phyloP scores from a whole-genome alignment of 2,888 invertebrate species.

The Drosophila anomelani region DNA sequence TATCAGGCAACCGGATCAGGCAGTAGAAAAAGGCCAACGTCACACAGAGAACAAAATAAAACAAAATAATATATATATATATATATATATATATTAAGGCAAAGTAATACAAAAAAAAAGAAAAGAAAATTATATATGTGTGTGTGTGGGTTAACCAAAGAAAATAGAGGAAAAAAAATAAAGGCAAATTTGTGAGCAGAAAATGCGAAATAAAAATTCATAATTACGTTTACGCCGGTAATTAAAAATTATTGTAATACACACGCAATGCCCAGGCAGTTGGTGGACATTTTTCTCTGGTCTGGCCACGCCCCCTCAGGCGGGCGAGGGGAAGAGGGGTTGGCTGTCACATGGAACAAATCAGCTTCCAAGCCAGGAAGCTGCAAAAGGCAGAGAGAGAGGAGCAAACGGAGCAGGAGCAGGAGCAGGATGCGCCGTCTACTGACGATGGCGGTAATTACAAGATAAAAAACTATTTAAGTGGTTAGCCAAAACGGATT shows the following conservation, averaged over 20 bases:
- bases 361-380: conserved; percentile 55
- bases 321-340: neutral
- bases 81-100: conserved; percentile 3
- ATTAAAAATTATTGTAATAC: conserved; percentile 85
- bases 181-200: conserved; percentile 25
- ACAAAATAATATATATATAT: conserved; percentile 37
- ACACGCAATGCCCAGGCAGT: conserved; percentile 71
- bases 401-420: conserved; percentile 3
- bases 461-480: conserved; percentile 81
- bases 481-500: conserved; percentile 57
- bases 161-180: conserved; percentile 4
- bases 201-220: conserved; percentile 84
- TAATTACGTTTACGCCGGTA: conserved; percentile 85
- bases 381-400: conserved; percentile 19
- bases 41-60: conserved; percentile 52
- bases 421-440: conserved; percentile 61
- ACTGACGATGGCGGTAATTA: conserved; percentile 77
- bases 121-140: conserved; percentile 9
- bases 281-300: conserved; percentile 36
- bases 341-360: conserved; percentile 71
- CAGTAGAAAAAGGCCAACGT: conserved; percentile 35
- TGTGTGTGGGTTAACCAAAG: conserved; percentile 14
- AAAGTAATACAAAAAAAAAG: conserved; percentile 19
- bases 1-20: conserved; percentile 77
- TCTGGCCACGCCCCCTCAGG: conserved; percentile 53